Evolutionary conservation across 2,888 invertebrate genomes (phyloP).

Genomic region (Nipponacmea schrenckii): DNA sequence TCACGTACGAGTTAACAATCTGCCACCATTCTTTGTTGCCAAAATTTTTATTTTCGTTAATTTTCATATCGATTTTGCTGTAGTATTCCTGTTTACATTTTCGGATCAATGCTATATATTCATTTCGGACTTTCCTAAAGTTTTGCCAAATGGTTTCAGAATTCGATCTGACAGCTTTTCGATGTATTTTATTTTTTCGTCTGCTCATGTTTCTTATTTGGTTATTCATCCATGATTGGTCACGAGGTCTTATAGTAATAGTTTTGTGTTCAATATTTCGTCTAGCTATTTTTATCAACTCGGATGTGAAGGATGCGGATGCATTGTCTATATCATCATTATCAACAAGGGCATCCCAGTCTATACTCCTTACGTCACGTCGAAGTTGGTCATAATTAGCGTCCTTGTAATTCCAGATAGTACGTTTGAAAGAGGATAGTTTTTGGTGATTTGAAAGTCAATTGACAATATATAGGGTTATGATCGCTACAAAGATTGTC

Average conservation of each 20-base stretch:
- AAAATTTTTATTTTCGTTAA: background rate
- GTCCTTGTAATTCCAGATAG: no score
- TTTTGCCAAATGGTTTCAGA: background rate
- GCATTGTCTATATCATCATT: background rate
- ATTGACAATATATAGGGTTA: background rate
- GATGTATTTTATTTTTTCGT: no score
- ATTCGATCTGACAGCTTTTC: no score
- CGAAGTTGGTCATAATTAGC: no score
- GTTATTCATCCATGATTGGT: no score
- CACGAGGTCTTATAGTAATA: no score
- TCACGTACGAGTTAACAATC: no score
- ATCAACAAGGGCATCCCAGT: background rate
- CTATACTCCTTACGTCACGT: background rate
- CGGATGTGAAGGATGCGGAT: background rate
- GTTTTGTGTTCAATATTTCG: background rate
- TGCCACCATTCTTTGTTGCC: no score
- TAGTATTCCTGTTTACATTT: background rate
- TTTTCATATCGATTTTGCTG: background rate
- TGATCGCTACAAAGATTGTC: conserved; percentile 3
- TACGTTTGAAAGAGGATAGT: no score
- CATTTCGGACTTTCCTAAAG: background rate
- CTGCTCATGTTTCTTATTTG: no score
- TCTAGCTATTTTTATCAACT: background rate
- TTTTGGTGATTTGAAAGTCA: background rate
- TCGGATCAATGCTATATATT: background rate